These are phyloP conservation scores for Labia minor DNA, from an alignment of 2,888 invertebrate genomes.

Conservation along the genomic window DNA sequence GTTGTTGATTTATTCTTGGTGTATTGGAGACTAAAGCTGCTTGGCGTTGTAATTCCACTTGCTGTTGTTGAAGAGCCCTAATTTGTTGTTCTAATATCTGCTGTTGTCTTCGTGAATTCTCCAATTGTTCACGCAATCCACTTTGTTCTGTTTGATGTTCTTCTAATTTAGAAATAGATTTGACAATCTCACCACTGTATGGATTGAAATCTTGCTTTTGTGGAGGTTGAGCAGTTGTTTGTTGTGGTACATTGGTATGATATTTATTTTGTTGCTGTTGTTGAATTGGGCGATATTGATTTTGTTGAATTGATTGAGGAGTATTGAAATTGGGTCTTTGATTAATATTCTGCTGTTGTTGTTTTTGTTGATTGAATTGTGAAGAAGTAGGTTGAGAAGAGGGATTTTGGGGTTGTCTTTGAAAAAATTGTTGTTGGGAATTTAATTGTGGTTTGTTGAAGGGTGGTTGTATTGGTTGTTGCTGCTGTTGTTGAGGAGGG, in stretches of 20 bases:
- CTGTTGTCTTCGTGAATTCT: conserved; percentile 23
- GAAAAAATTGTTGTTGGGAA: conserved; percentile 23
- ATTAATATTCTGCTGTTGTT: conserved; percentile 19
- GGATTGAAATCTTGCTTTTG: conserved; percentile 24
- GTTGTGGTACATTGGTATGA: conserved; percentile 31
- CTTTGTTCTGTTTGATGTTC: conserved; percentile 42
- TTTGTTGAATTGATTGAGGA: conserved; percentile 25
- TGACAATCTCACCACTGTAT: conserved; percentile 26
- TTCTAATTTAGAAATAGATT: conserved; percentile 44
- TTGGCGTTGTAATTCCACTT: conserved; percentile 33
- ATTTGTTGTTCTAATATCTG: conserved; percentile 30
- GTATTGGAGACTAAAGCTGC: conserved; percentile 24
- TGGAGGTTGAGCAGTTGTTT: conserved; percentile 28
- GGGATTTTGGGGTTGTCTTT: conserved; percentile 18
- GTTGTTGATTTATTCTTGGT: conserved; percentile 16
- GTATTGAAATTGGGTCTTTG: no score
- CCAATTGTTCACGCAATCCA: conserved; percentile 31
- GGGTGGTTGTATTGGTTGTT: conserved; percentile 19
- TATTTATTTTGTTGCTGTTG: conserved; percentile 24
- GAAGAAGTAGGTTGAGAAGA: neutral
- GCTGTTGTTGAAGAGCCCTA: conserved; percentile 27
- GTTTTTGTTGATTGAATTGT: neutral
- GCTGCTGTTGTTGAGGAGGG: conserved; percentile 23
- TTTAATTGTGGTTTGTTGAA: conserved; percentile 23
- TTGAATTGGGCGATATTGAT: conserved; percentile 25